A percentile compares a stretch with the other conserved stretches of the same genome.
Conservation (phyloP, 2,888 invertebrate species). For the Adineta ricciae region DNA sequence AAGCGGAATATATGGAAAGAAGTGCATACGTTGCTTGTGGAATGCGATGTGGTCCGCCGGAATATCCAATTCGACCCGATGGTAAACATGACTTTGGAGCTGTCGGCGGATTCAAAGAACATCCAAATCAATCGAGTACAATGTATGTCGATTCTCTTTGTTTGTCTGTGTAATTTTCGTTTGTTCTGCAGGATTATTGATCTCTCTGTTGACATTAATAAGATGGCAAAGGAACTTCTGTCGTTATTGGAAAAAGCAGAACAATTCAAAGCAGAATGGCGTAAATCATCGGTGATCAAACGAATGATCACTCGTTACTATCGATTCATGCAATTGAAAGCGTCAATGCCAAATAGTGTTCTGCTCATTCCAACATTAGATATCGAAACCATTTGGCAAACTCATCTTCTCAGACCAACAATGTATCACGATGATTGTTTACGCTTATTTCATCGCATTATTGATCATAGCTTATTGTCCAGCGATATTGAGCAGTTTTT, state of each 20-base stretch:
- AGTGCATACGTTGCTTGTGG: no score
- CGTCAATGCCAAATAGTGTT: not conserved
- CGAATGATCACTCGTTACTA: not conserved
- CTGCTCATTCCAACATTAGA: not conserved
- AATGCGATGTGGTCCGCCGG: not conserved
- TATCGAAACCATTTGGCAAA: not conserved
- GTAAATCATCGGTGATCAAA: not conserved
- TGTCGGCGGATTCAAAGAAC: not conserved
- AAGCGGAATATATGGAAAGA: not conserved
- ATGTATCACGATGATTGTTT: not conserved
- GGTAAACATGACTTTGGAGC: not conserved
- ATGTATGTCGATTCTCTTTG: not conserved
- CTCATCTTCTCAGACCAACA: not conserved
- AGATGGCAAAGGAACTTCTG: not conserved
- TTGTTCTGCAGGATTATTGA: not conserved
- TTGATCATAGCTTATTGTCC: not conserved
- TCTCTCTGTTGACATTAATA: not conserved
- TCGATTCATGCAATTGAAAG: not conserved
- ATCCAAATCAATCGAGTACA: not conserved
- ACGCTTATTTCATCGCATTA: not conserved
- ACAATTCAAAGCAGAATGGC: not conserved
- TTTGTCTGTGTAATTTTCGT: not conserved
- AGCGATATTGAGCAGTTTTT: not conserved
- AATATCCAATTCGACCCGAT: not conserved
- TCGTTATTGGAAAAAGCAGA: not conserved